Conservation (phyloP, 2,113 vertebrate genomes). For the Dromas ardeola region DNA sequence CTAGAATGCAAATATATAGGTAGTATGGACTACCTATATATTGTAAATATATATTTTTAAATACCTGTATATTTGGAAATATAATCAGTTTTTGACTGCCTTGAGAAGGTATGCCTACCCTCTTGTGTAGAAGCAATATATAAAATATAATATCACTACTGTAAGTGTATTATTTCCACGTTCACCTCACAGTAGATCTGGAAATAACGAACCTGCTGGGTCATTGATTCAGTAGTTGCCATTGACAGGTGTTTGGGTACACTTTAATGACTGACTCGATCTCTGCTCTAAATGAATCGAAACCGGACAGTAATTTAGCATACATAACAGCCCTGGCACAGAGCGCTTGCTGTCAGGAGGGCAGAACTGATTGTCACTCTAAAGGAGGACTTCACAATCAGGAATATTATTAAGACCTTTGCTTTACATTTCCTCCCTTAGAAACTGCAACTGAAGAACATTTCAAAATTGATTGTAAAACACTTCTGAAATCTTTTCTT, state of each 20-base stretch:
- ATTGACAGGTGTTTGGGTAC: not conserved
- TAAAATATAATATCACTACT: not conserved
- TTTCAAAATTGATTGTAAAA: not conserved
- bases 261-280: not conserved
- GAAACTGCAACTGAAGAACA: not conserved
- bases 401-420: not conserved
- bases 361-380: not conserved
- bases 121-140: not conserved
- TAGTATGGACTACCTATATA: not conserved
- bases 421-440: not conserved
- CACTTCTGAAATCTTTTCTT: not conserved
- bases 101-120: not conserved
- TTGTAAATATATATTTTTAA: too few species aligned
- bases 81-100: not conserved
- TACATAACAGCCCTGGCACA: not conserved
- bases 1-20: not conserved
- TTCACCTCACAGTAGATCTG: not conserved
- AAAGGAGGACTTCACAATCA: not conserved
- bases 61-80: not conserved
- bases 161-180: not conserved
- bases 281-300: not conserved
- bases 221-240: not conserved
- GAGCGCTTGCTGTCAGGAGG: not conserved
- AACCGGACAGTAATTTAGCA: not conserved
- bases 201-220: not conserved